Percentiles rank a stretch among this genome's conserved stretches.
phyloP scores from a whole-genome alignment of 2,888 invertebrate genomes.

The Thecophora atra region DNA sequence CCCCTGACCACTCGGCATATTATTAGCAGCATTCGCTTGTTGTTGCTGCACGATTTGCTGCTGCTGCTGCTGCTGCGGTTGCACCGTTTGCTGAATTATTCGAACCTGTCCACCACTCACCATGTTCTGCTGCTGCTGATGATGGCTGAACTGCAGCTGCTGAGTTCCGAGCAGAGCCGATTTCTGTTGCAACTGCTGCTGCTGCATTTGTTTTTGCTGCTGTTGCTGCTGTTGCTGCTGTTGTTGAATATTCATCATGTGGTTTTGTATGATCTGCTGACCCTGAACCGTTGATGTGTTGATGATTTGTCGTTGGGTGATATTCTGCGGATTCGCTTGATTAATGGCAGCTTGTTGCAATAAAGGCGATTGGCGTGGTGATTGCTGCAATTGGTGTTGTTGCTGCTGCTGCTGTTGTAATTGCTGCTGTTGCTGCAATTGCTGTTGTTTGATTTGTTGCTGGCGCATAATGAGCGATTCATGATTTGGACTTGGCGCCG shows the following conservation, averaged over 20 bases:
- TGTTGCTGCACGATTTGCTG: constrained; percentile 53
- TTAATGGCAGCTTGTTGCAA: constrained; percentile 43
- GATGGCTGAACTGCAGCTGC: constrained; percentile 47
- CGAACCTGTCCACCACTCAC: constrained; percentile 49
- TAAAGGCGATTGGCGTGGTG: constrained; percentile 44
- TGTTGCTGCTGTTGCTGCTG: constrained; percentile 58
- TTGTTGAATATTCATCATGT: constrained; percentile 62
- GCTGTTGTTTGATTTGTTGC: constrained; percentile 61
- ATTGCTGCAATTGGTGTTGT: constrained; percentile 47
- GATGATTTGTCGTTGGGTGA: constrained; percentile 63
- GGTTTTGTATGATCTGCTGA: constrained; percentile 65
- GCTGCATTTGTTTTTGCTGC: constrained; percentile 53
- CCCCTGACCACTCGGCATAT: neutral
- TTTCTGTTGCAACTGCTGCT: constrained; percentile 47
- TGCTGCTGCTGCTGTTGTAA: constrained; percentile 51
- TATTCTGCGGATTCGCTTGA: constrained; percentile 49
- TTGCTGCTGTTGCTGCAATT: constrained; percentile 56
- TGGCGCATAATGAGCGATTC: constrained; percentile 62
- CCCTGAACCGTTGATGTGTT: constrained; percentile 65
- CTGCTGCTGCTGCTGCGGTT: constrained; percentile 46
- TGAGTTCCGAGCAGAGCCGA: constrained; percentile 50
- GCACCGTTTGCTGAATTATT: constrained; percentile 50
- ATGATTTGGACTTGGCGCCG: constrained; percentile 62
- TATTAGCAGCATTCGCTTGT: constrained; percentile 48
- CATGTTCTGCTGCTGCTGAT: constrained; percentile 49